Evolutionary conservation across 1,140 invertebrate genomes (phyloP).

Genomic region (Portunus trituberculatus): DNA sequence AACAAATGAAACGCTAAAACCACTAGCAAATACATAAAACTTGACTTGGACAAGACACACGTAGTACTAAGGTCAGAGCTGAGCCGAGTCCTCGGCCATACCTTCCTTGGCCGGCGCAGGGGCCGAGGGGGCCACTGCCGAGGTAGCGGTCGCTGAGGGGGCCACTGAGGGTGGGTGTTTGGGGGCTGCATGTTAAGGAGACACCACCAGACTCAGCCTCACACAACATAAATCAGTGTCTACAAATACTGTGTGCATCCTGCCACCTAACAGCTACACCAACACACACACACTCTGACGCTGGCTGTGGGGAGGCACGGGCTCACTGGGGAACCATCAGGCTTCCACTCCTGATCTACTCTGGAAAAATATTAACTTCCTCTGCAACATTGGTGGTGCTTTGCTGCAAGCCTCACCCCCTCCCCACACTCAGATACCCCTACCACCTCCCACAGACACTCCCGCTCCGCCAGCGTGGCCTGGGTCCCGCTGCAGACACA

Average conservation of each 20-base stretch:
- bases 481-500: background rate
- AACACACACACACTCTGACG: background rate
- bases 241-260: constrained; percentile 30
- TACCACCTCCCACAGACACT: background rate
- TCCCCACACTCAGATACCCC: background rate
- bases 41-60: background rate
- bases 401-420: background rate
- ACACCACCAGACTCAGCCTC: constrained; percentile 64
- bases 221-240: constrained; percentile 38
- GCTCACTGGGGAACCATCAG: background rate
- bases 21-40: background rate
- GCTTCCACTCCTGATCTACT: background rate
- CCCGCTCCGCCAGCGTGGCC: background rate
- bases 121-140: constrained; percentile 68
- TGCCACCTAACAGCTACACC: background rate
- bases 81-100: constrained; percentile 50
- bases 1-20: background rate
- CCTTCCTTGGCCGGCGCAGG: constrained; percentile 72
- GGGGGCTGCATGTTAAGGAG: constrained; percentile 70
- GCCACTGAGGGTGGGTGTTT: constrained; percentile 68
- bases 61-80: background rate
- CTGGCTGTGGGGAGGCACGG: background rate
- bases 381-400: background rate
- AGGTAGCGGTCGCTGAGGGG: constrained; percentile 58
- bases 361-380: background rate